Percentiles rank a stretch among this genome's conserved stretches.
These are phyloP conservation scores for Hymenopus coronatus DNA, from an alignment of 2,888 invertebrate genomes.

Conservation along the genomic window DNA sequence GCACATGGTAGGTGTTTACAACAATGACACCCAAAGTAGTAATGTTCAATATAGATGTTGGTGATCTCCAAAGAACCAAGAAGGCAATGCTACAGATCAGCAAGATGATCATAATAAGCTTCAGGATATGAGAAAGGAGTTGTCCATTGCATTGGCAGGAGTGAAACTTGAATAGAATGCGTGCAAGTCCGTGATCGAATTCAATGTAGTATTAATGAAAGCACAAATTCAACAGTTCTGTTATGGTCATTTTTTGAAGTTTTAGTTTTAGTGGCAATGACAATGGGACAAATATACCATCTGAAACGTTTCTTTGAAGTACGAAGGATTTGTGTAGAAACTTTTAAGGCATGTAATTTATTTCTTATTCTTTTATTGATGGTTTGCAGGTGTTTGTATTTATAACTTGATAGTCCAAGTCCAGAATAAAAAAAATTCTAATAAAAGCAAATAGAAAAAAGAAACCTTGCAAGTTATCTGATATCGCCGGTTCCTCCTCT, in stretches of 20 bases:
- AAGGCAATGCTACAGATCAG: neutral
- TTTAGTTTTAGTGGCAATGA: slow-evolving; percentile 90
- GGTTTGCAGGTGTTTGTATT: neutral
- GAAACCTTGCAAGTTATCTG: too few relatives aligned
- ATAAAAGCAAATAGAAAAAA: too few relatives aligned
- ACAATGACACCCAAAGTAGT: slow-evolving; percentile 99
- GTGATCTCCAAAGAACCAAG: slow-evolving; percentile 62
- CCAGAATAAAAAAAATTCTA: neutral
- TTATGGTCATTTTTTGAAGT: slow-evolving; percentile 99
- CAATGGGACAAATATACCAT: slow-evolving; percentile 95
- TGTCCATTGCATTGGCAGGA: slow-evolving; percentile 82
- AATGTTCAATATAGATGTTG: slow-evolving; percentile 96
- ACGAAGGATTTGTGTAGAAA: slow-evolving; percentile 82
- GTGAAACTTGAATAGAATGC: slow-evolving; percentile 99
- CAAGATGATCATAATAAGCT: slow-evolving; percentile 72
- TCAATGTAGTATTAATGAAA: slow-evolving; percentile 96
- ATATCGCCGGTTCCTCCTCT: too few relatives aligned
- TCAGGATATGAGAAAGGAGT: slow-evolving; percentile 95
- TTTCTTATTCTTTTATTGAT: neutral
- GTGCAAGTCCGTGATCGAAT: slow-evolving; percentile 97
- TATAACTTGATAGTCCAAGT: neutral
- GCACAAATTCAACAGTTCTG: slow-evolving; percentile 96
- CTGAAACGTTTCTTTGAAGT: slow-evolving; percentile 99
- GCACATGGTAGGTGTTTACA: slow-evolving; percentile 80
- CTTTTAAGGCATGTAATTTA: neutral